phyloP scores from a whole-genome alignment of 2,113 vertebrate genomes.

The cat (Felis catus) region F.catus_Fca126_mat1.0 CM031412.1:168893501-168894000 shows the following conservation, averaged over 20 bases:
- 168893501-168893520: not conserved
- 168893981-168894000: not conserved
- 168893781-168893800: not conserved
- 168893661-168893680: not conserved
- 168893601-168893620: not conserved
- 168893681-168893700: not conserved
- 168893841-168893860: not conserved
- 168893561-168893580: not conserved
- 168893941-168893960: not conserved
- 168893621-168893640: not conserved
- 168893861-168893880: conserved; percentile 32
- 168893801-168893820: not conserved
- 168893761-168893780: not conserved
- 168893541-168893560: not conserved
- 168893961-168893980: conserved; percentile 13
- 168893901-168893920: not conserved
- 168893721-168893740: not conserved
- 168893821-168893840: not conserved
- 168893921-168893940: not conserved
- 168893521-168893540: not conserved
- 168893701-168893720: not conserved
- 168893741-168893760: not conserved
- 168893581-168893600: not conserved
- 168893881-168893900: not conserved
- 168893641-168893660: not conserved